phyloP scores from a whole-genome alignment of 2,888 invertebrate genomes.

The Camponotus fellah region DNA sequence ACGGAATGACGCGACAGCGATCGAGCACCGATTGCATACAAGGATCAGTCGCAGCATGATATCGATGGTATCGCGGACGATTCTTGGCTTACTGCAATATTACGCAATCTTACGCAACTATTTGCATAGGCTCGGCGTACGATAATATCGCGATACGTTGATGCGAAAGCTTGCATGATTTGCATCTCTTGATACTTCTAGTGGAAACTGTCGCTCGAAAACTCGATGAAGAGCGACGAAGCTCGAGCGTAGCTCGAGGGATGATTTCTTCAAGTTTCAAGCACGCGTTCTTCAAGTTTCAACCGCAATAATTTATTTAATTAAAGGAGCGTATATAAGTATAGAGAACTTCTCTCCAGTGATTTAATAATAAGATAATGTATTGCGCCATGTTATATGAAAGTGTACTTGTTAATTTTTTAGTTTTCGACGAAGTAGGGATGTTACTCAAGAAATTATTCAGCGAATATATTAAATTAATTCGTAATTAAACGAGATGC shows the following conservation, averaged over 20 bases:
- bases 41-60: not conserved
- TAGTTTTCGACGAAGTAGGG: not conserved
- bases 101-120: not conserved
- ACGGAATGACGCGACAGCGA: not conserved
- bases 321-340: not conserved
- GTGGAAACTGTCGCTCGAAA: not conserved
- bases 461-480: not conserved
- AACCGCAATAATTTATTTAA: not conserved
- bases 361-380: not conserved
- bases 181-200: not conserved
- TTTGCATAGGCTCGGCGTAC: not conserved
- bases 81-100: not conserved
- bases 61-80: not conserved
- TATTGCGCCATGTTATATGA: not conserved
- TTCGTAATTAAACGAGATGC: not conserved
- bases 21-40: not conserved
- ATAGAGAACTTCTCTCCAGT: not conserved
- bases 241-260: not conserved
- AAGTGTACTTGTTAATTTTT: constrained; percentile 4
- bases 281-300: not conserved
- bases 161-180: not conserved
- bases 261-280: not conserved
- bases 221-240: not conserved
- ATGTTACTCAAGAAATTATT: not conserved
- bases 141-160: not conserved